Evolutionary conservation across 2,113 vertebrate genomes (phyloP), one percentile per base, ranked within the genome.

Genomic region (Gymnocephalus cernua): DNA sequence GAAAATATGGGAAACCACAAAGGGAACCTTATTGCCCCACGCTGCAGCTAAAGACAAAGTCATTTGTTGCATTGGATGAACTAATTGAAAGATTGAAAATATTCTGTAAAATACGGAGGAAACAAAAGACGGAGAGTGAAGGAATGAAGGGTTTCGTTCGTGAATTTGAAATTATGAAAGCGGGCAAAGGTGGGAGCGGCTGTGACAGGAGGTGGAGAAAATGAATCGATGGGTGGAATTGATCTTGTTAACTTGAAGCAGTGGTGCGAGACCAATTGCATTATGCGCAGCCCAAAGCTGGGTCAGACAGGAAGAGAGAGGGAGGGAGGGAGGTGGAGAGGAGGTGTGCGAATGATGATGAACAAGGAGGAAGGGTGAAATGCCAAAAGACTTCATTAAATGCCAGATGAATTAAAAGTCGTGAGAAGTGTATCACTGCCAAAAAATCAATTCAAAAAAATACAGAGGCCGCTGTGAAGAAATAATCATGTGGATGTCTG

Each of bases 231-330:
- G 84, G 67, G 0, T 2, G 18, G 65, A 77, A 91, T 86, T 80
- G 82, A 93, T 91, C 79, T 87, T 83, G 78, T 91, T 91, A 88
- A 82, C 74, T 75, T 51, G 69, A 90, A 72, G 81, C 80, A 66
- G 72, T 61, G 82, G 74, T 61, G 88, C 62, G 18, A 78, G 53
- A 86, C 80, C 77, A 82, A 79, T 86, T 81, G 74, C 53, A 67
- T 86, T 69, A 89, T 38, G 21, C 0, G 19, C 15, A 48, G 69
- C 41, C 21, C 47, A 51, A 51, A 86, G 67, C 77, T 63, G 45
- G 73, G 82, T 84, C 80, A 69, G 45, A 70, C 12, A 27, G 59
- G 23, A 29, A n/a, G 29, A 68, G 41, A 44, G 48, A n/a, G 50
- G n/a, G 41, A 23, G 51, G 19, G 25, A 41, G 38, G 50, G 61